Conservation (phyloP, 2,797 vertebrate species). For the Eremophila alpestris region DNA sequence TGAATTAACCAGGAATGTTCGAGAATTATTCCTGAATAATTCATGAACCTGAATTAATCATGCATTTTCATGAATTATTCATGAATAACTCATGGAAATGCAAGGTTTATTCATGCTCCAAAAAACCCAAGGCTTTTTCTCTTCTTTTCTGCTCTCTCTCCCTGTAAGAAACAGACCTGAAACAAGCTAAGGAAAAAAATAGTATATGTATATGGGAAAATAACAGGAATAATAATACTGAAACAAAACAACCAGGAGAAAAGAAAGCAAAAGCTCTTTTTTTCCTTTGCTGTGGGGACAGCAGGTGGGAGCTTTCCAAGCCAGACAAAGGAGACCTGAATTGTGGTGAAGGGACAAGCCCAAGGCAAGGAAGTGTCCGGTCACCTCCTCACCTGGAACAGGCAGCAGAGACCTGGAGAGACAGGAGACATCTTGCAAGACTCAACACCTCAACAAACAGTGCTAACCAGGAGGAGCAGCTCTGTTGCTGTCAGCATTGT, state of each 20-base stretch:
- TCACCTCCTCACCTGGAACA: neutral
- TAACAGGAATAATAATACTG: slow-evolving; percentile 1
- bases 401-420: slow-evolving; percentile 27
- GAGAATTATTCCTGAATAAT: slow-evolving; percentile 72
- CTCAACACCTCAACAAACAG: slow-evolving; percentile 37
- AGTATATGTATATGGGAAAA: neutral
- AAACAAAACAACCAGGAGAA: neutral
- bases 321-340: slow-evolving; percentile 56
- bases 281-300: neutral
- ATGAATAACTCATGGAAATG: slow-evolving; percentile 69
- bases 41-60: slow-evolving; percentile 66
- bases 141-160: neutral
- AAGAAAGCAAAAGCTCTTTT: neutral
- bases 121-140: slow-evolving; percentile 45
- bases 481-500: neutral
- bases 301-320: slow-evolving; percentile 18
- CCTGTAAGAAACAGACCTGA: slow-evolving; percentile 48
- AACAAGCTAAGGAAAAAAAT: neutral
- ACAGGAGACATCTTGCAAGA: slow-evolving; percentile 46
- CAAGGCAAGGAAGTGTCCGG: slow-evolving; percentile 7
- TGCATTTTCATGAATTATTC: slow-evolving; percentile 70
- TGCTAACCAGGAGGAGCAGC: slow-evolving; percentile 55
- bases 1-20: slow-evolving; percentile 74
- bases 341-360: slow-evolving; percentile 20
- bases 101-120: slow-evolving; percentile 66